Base-by-base conservation (phyloP, 1,140 invertebrate species). In the Formica selysi region DNA sequence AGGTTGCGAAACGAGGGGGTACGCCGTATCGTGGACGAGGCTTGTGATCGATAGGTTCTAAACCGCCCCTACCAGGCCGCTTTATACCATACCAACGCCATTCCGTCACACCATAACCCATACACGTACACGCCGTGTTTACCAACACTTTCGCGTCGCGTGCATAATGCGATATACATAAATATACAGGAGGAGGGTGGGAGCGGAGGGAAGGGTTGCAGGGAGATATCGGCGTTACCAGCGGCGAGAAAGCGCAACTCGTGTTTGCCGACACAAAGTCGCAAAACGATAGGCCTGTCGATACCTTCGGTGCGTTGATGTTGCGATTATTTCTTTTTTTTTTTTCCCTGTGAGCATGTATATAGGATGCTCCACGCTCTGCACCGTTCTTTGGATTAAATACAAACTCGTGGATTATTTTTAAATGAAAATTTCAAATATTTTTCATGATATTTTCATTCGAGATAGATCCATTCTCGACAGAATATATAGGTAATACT, bases 21-120 rank as follows among this genome's bases (percentile, higher is more conserved):
- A 81, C 64, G 76, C 64, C 70, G 76, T 89, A 73, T 87, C 87
- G 89, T 90, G 80, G 81, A 90, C 86, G 88, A 90, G 88, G 88
- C 88, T 85, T 78, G 86, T 90, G 89, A 90, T 90, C 89, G 89
- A 90, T 90, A 90, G 88, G 76, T 86, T 90, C 64, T 90, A 89
- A 90, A 89, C 86, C 73, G 61, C 89, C 76, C 76, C 86, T 76
- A 65, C 65, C 62, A 80, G 54, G 67, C 61, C 44, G 29, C 61
- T 54, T 32, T 32, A 32, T 32, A 32, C 57, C 64, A 83, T 86
- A 61, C 64, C 48, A 71, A 80, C 81, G 57, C 48, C 59, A 41
- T 70, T 68, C 76, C 64, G 57, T 59, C 59, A 86, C 51, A 81
- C 80, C 80, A 67, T 86, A 81, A 65, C 57, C 44, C 41, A 38